phyloP scores from a whole-genome alignment of 2,888 invertebrate genomes.

The Aphidius colemani region DNA sequence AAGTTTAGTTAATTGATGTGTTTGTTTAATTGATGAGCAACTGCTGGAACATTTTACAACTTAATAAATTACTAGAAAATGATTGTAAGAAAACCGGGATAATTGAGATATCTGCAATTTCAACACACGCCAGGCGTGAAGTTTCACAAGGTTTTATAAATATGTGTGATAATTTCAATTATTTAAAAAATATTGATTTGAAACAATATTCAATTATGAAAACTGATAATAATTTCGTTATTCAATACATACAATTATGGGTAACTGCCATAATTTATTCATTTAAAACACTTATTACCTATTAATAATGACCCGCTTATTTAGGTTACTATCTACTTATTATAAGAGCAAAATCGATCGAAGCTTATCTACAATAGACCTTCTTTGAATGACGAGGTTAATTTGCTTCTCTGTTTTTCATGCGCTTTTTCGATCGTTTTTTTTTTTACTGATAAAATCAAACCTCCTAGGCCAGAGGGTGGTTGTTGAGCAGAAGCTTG shows the following conservation, averaged over 20 bases:
- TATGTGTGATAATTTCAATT: background rate
- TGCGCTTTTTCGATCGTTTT: background rate
- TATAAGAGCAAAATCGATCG: constrained; percentile 10
- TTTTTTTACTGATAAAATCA: constrained; percentile 10
- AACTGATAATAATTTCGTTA: background rate
- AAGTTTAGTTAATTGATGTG: background rate
- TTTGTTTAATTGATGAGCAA: background rate
- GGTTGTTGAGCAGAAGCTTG: background rate
- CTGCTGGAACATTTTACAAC: background rate
- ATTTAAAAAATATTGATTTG: background rate
- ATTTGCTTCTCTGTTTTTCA: constrained; percentile 5
- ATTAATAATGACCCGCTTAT: constrained; percentile 5
- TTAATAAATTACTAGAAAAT: constrained; percentile 1
- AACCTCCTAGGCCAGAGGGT: constrained; percentile 15
- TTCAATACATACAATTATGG: background rate
- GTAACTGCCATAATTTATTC: background rate
- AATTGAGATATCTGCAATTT: constrained; percentile 3
- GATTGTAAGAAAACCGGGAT: constrained; percentile 19
- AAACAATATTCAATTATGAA: background rate
- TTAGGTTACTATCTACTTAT: background rate
- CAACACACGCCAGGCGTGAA: background rate
- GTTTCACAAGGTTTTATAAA: too few relatives aligned
- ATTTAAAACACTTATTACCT: background rate
- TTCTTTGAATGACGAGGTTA: background rate
- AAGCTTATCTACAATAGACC: constrained; percentile 11